phyloP scores from a whole-genome alignment of 2,888 invertebrate genomes.

The Dolomedes plantarius region DNA sequence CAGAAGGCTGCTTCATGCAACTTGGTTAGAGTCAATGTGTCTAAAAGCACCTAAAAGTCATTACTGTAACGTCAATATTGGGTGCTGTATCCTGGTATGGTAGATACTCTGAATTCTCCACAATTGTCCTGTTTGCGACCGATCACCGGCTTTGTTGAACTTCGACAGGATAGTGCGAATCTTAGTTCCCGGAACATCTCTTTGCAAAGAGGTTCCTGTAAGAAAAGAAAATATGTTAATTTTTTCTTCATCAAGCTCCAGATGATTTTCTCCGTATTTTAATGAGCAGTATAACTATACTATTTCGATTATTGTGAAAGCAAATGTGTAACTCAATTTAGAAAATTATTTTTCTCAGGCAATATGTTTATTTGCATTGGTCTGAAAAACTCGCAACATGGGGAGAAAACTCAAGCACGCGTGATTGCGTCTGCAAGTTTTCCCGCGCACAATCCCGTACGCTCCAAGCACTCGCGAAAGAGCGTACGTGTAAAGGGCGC shows the following conservation, averaged over 20 bases:
- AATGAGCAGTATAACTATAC: no score
- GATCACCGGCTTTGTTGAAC: constrained; percentile 70
- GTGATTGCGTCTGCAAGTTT: no score
- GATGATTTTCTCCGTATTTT: no score
- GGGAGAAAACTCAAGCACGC: no score
- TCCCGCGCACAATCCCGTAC: no score
- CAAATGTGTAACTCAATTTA: no score
- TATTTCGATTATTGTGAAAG: no score
- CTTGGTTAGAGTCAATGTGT: constrained; percentile 48
- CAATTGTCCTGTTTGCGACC: constrained; percentile 66
- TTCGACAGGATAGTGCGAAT: constrained; percentile 69
- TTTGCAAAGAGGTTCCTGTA: constrained; percentile 70
- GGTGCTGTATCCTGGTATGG: constrained; percentile 67
- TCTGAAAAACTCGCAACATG: no score
- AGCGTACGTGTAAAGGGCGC: no score
- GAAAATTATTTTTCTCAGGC: no score
- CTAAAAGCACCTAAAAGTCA: constrained; percentile 64
- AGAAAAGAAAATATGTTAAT: constrained; percentile 8
- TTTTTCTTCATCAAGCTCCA: background rate
- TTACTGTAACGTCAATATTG: constrained; percentile 55
- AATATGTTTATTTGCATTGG: no score
- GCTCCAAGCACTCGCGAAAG: no score
- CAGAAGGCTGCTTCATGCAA: constrained; percentile 49
- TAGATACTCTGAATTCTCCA: constrained; percentile 68
- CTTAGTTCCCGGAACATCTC: constrained; percentile 69